Evolutionary conservation across 2,888 invertebrate genomes (phyloP).

Genomic region (Agrypnus murinus): DNA sequence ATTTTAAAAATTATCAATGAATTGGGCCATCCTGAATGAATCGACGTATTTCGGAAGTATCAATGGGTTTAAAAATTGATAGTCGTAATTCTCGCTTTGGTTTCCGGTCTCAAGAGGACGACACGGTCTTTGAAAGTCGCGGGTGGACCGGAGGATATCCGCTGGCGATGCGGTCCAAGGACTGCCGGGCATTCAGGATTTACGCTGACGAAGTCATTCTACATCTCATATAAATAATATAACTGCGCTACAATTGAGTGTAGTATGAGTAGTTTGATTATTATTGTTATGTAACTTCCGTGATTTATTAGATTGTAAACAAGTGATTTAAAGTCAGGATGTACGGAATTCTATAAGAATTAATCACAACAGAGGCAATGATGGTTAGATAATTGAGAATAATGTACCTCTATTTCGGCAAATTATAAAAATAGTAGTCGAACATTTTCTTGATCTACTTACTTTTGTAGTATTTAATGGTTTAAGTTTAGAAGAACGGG

Average conservation of each 20-base stretch:
- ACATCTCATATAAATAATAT: constrained; percentile 10
- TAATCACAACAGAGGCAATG: too few species aligned
- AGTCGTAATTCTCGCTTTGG: constrained; percentile 11
- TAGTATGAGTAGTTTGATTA: constrained; percentile 39
- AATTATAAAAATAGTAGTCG: too few species aligned
- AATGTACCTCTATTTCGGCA: too few species aligned
- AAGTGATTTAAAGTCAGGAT: too few species aligned
- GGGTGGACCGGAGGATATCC: constrained; percentile 69
- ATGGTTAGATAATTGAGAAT: too few species aligned
- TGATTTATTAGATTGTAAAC: constrained; percentile 20
- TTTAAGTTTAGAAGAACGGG: too few species aligned
- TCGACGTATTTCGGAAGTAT: constrained; percentile 2
- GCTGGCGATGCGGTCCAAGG: constrained; percentile 70
- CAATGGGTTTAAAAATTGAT: constrained; percentile 24
- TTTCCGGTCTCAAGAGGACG: constrained; percentile 40
- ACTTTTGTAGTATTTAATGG: too few species aligned
- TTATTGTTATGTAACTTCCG: constrained; percentile 46
- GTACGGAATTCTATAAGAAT: too few species aligned
- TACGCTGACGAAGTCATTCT: constrained; percentile 65
- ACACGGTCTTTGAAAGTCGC: constrained; percentile 51
- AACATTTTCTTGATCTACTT: too few species aligned
- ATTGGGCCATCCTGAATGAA: constrained; percentile 3
- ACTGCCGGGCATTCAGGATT: constrained; percentile 68
- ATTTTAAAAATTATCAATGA: constrained; percentile 7
- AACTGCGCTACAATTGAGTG: constrained; percentile 23